Conservation (phyloP, 2,888 invertebrate species). For the Agrochola lota region DNA sequence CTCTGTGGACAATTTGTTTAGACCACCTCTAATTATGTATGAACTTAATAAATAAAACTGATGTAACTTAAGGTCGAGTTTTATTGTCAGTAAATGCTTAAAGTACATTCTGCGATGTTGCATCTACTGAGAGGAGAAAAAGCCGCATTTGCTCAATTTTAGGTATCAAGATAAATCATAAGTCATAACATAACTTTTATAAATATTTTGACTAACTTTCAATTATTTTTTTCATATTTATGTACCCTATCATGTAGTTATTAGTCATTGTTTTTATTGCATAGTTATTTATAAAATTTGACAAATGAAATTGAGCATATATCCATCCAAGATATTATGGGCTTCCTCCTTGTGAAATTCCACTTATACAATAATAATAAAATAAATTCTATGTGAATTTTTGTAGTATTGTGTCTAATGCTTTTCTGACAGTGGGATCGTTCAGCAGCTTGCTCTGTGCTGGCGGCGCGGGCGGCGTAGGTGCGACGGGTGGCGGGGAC, state of each 20-base stretch:
- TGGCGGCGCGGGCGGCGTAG: conserved; percentile 72
- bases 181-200: background rate
- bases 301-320: conserved; percentile 6
- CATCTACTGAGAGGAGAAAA: conserved; percentile 18
- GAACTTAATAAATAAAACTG: conserved; percentile 87
- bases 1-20: conserved; percentile 81
- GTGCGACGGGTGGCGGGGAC: conserved; percentile 69
- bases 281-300: background rate
- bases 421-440: conserved; percentile 95
- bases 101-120: conserved; percentile 10
- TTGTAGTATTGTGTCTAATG: conserved; percentile 92
- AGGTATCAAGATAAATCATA: background rate
- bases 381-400: conserved; percentile 76
- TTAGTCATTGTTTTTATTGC: background rate
- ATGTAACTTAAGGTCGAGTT: conserved; percentile 75
- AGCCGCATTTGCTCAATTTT: conserved; percentile 26
- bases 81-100: conserved; percentile 65
- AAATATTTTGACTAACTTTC: background rate
- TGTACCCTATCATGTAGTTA: background rate
- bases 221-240: too few species aligned
- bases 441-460: conserved; percentile 91
- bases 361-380: conserved; percentile 34
- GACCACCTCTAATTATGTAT: conserved; percentile 85
- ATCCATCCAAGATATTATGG: background rate
- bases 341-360: conserved; percentile 19